Evolutionary conservation across 2,888 invertebrate species (phyloP).

Genomic region (Torymus tubicola): DNA sequence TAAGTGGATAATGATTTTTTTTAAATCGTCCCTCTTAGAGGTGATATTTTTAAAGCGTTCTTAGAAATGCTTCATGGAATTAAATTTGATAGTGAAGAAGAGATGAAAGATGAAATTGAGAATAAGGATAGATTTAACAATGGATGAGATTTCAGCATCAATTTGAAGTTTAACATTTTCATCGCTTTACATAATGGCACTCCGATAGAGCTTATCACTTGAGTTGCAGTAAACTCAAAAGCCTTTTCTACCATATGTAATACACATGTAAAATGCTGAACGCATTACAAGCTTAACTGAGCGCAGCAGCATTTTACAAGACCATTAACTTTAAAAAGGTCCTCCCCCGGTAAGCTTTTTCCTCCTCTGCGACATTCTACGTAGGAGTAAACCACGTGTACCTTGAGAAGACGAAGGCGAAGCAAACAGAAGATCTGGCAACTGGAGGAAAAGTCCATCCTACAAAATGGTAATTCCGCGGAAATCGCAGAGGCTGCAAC

Average conservation of each 20-base stretch:
- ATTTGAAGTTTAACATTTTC: neutral
- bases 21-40: too few relatives aligned
- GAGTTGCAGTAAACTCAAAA: slow-evolving; percentile 15
- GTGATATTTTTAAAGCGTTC: too few relatives aligned
- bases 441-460: neutral
- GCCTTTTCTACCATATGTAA: slow-evolving; percentile 15
- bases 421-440: neutral
- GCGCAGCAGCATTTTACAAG: slow-evolving; percentile 26
- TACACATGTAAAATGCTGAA: slow-evolving; percentile 33
- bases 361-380: neutral
- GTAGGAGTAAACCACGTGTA: too few relatives aligned
- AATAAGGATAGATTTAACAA: too few relatives aligned
- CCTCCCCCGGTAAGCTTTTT: neutral
- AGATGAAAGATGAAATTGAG: too few relatives aligned
- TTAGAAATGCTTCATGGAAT: too few relatives aligned
- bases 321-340: slow-evolving; percentile 17
- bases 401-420: too few relatives aligned
- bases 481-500: too few relatives aligned
- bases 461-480: too few relatives aligned
- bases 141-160: neutral
- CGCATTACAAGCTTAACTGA: neutral
- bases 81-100: too few relatives aligned
- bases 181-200: slow-evolving; percentile 7
- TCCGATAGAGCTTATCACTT: slow-evolving; percentile 22
- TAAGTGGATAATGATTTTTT: too few relatives aligned